These are phyloP conservation scores for Parambassis ranga DNA, from an alignment of 2,797 vertebrate genomes.

Conservation along the genomic window DNA sequence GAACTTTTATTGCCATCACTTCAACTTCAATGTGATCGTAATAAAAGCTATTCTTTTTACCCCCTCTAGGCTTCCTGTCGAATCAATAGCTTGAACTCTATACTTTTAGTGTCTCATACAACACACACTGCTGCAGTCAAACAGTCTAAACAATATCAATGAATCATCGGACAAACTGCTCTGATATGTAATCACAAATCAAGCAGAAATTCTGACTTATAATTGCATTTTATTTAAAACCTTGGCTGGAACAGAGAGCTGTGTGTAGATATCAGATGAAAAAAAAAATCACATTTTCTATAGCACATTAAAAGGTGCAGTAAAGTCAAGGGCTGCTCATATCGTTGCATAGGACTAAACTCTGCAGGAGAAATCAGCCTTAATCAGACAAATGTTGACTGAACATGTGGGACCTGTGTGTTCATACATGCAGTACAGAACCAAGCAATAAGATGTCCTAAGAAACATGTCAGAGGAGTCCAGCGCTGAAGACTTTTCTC, in stretches of 20 bases:
- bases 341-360: conserved; percentile 71
- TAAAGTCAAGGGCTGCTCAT: conserved; percentile 53
- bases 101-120: no score
- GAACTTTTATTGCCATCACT: no score
- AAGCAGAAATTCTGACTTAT: not conserved
- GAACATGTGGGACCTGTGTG: conserved; percentile 16
- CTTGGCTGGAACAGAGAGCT: conserved; percentile 40
- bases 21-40: no score
- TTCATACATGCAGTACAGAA: conserved; percentile 56
- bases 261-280: conserved; percentile 40
- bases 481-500: conserved; percentile 33
- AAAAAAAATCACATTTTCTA: conserved; percentile 42
- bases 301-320: conserved; percentile 58
- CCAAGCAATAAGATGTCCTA: conserved; percentile 9
- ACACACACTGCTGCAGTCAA: no score
- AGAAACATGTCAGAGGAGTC: conserved; percentile 14
- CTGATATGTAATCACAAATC: not conserved
- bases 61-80: no score
- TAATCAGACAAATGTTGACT: conserved; percentile 19
- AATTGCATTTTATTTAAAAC: conserved; percentile 56
- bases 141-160: not conserved
- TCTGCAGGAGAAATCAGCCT: conserved; percentile 49
- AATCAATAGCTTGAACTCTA: no score
- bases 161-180: not conserved
- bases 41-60: no score